Conservation (phyloP, 92 coral and sea anemone species). For the Nematostella vectensis region DNA sequence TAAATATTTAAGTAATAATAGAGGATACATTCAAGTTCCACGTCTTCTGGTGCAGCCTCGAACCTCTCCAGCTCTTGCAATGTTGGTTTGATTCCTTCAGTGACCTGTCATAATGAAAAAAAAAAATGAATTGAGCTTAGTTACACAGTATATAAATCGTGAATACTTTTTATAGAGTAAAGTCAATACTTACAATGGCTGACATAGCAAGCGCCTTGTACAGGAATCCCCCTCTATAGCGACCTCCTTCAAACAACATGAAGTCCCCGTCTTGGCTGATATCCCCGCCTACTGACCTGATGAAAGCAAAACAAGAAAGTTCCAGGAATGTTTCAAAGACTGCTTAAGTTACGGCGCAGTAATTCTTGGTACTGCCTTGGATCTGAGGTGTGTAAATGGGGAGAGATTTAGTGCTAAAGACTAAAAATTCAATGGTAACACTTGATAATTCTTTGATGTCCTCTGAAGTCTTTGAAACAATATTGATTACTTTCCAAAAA, state of each 20-base stretch:
- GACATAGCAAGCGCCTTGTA: slow-evolving; percentile 97
- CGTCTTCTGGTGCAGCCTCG: slow-evolving; percentile 94
- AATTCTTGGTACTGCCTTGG: too few relatives aligned
- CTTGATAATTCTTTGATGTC: too few relatives aligned
- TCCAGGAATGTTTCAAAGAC: neutral
- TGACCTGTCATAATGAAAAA: slow-evolving; percentile 34
- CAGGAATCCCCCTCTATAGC: slow-evolving; percentile 88
- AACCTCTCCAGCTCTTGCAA: slow-evolving; percentile 84
- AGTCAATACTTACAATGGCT: slow-evolving; percentile 67
- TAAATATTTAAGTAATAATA: too few relatives aligned
- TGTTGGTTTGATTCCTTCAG: slow-evolving; percentile 94
- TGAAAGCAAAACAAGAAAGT: too few relatives aligned
- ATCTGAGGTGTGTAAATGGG: too few relatives aligned
- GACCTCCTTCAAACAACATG: slow-evolving; percentile 86
- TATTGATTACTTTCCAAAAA: too few relatives aligned
- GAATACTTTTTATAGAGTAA: neutral
- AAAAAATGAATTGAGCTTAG: neutral
- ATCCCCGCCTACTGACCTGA: slow-evolving; percentile 87
- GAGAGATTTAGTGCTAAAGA: too few relatives aligned
- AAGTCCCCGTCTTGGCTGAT: slow-evolving; percentile 96
- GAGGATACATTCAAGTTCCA: slow-evolving; percentile 87
- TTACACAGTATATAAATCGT: neutral
- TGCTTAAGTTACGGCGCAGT: neutral
- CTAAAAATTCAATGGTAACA: too few relatives aligned
- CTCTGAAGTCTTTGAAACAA: too few relatives aligned